Evolutionary conservation across 1,140 invertebrate genomes (phyloP), one percentile per base, ranked within the genome.

Genomic region (Euwallacea similis): DNA sequence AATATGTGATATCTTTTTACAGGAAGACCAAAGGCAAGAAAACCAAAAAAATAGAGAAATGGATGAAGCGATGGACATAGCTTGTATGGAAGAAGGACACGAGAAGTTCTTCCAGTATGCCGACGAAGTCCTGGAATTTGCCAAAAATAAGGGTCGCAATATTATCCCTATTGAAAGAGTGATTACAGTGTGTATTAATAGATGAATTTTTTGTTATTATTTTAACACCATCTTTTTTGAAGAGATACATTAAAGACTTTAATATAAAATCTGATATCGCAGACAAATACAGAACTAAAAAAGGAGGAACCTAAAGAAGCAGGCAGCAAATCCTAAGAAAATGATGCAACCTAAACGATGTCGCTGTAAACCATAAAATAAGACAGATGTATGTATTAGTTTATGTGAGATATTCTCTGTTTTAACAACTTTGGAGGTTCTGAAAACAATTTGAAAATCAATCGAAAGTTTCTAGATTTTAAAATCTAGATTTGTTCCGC

Each of bases 1-100:
- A 64, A 64, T 13, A 47, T 64, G 11, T 46, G 47, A 46, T 50
- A 6, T 2, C 1, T 61, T 47, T 33, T 47, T 41, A 2, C 41
- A 76, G 15, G 72, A 76, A 6, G 80, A 84, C 63, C 81, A 84
- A 70, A 71, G 78, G 21, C 79, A 82, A 11, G 79, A 83, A 63
- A 81, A 81, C 73, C 80, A 80, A 33, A 77, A 82, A 69, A 69
- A 74, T 62, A 66, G 73, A 42, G 73, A 76, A 71, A 66, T 66
- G 10, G 71, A 77, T 11, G n/a, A 65, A 8, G 55, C 60, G 6
- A 53, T 58, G 33, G 42, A 50, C 2, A 43, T 42, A 13, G 21
- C 21, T 4, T 46, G 61, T 41, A 60, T 63, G 16, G 66, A 65
- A 13, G 61, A 75, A 16, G 77, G 78, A 21, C 76, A 81, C 64